Conservation (phyloP, 2,113 vertebrate genomes). For the Callorhinus ursinus region DNA sequence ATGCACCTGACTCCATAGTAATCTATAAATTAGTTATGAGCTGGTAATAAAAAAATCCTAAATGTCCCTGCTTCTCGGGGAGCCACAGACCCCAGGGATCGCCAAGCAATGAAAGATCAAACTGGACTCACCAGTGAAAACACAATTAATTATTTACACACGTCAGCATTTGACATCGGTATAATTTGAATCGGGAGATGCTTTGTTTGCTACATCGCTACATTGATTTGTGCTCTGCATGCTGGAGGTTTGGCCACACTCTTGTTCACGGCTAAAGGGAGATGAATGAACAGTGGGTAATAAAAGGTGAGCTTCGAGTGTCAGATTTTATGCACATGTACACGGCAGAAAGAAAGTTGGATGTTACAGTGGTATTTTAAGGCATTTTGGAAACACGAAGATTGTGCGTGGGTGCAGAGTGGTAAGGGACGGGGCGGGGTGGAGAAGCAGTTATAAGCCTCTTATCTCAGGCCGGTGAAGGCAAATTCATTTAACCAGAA, state of each 20-base stretch:
- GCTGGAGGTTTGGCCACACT: background rate
- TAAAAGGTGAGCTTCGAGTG: background rate
- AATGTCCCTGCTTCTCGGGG: slow-evolving; percentile 77
- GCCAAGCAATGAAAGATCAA: slow-evolving; percentile 77
- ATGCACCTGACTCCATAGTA: slow-evolving; percentile 83
- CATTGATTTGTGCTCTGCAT: slow-evolving; percentile 37
- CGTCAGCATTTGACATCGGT: slow-evolving; percentile 66
- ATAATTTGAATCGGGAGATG: slow-evolving; percentile 66
- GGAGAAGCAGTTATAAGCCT: slow-evolving; percentile 60
- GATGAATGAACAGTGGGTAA: background rate
- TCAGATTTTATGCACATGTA: background rate
- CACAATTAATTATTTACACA: slow-evolving; percentile 85
- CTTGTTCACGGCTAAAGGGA: background rate
- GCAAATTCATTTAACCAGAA: slow-evolving; percentile 76
- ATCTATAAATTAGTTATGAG: slow-evolving; percentile 86
- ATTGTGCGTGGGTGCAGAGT: background rate
- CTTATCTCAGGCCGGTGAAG: slow-evolving; percentile 49
- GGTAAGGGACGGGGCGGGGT: background rate
- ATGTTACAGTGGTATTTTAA: background rate
- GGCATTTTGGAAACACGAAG: background rate
- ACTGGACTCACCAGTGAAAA: slow-evolving; percentile 79
- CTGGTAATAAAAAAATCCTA: slow-evolving; percentile 78
- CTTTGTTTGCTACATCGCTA: slow-evolving; percentile 62
- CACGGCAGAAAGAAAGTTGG: slow-evolving; percentile 39
- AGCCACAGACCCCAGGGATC: slow-evolving; percentile 75